A percentile compares a stretch with the other conserved stretches of the same genome.
These are phyloP conservation scores for Pseudotriccus pelzelni DNA, from an alignment of 2,797 vertebrate species.

Conservation along the genomic window DNA sequence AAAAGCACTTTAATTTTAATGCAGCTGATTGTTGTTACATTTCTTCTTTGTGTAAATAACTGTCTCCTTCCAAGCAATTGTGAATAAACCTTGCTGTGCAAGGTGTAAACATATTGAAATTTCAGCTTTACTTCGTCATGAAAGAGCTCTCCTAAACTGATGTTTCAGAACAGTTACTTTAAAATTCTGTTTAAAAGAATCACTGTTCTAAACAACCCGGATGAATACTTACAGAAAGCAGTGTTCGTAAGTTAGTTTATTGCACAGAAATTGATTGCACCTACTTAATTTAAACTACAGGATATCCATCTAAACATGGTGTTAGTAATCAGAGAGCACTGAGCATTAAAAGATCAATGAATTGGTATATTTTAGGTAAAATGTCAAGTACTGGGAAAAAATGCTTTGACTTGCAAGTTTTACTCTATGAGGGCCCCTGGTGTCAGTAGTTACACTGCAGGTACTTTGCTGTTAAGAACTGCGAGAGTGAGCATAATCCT, in stretches of 20 bases:
- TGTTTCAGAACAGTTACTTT: neutral
- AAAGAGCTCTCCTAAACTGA: neutral
- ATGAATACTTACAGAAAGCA: neutral
- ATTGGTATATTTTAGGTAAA: neutral
- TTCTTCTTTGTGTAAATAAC: neutral
- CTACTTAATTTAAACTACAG: neutral
- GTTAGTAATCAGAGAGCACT: neutral
- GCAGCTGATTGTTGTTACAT: neutral
- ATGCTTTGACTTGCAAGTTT: neutral
- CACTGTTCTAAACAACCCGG: neutral
- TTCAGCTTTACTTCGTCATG: neutral
- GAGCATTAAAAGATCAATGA: neutral
- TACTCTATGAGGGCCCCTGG: slow-evolving; percentile 21
- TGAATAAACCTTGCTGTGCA: neutral
- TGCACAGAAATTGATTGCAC: neutral
- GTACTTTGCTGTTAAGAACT: neutral
- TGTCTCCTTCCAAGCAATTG: neutral
- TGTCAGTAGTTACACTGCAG: neutral
- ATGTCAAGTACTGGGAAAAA: neutral
- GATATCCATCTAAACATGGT: neutral
- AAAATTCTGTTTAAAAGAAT: neutral
- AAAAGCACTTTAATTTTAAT: neutral
- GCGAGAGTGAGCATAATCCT: neutral
- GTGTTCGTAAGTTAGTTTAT: neutral
- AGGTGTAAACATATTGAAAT: neutral